Base-by-base conservation (phyloP, 2,113 vertebrate genomes). In the Capreolus pygargus region DNA sequence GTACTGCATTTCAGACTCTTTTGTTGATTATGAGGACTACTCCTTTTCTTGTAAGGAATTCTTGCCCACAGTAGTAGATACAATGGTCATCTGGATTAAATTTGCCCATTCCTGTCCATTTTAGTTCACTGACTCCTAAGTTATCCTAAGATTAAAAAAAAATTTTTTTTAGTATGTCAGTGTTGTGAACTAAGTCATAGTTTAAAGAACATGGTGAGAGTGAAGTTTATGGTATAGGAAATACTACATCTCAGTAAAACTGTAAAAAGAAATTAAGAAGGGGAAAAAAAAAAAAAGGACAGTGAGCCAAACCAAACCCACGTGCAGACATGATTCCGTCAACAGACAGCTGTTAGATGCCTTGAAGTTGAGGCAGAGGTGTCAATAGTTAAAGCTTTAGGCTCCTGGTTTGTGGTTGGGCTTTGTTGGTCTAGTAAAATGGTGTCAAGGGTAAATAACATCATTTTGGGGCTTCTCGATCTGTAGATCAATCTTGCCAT, bases 341-440 rank as follows among this genome's bases (percentile, higher is more conserved):
- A 23, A 0, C 2, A 11, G 39, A 52, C 8, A 16, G 70, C 45
- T 25, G 1, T 1, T 0, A 1, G 50, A 12, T 1, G 14, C 84
- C 47, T 33, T 1, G 21, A 36, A 2, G 16, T 16, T 3, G 33
- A 23, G 36, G 74, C 54, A 23, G 12, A 17, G 21, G 47, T 23
- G 19, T 12, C 27, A 1, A 25, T 5, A 3, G 19, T 10, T 1
- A n/a, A 19, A 28, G 47, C 54, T 43, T 17, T 43, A 1, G 9
- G 5, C 28, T 43, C 50, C 21, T 12, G 19, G 36, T 16, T 4
- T 17, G 36, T 11, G 67, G n/a, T 54, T 10, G 15, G 54, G 47
- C 19, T 36, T 55, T 54, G 11, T 30, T 13, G 61, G 33, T n/a
- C 15, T 16, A 9, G 43, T 17, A 9, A 36, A 10, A 7, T 4